Base-by-base conservation (phyloP, 1,140 invertebrate genomes). In the Drepana arcuata region DNA sequence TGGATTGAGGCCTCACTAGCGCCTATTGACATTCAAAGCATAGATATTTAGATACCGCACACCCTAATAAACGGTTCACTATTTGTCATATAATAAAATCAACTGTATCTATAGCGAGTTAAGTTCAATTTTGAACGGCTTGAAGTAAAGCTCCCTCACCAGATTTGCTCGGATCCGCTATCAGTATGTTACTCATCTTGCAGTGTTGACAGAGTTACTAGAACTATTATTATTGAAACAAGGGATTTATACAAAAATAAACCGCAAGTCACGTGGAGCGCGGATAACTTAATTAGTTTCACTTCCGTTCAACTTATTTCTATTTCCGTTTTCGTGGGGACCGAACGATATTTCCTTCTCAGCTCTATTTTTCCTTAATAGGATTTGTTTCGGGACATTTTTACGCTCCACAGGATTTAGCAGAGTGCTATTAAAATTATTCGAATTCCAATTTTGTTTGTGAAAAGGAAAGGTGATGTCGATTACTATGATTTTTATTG, bases 251-350 rank as follows among this genome's bases (percentile, higher is more conserved):
- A 74, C 73, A 51, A 81, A 81, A 81, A 77, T 78, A 77, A 63
- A 64, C 75, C 68, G 59, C 70, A 63, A 73, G 45, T 54, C 48
- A 57, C 54, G 47, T 50, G 59, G 55, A 67, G 53, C 64, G 71
- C 51, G 68, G 73, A 78, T 81, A 81, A 77, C 68, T 77, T 81
- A 81, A 81, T 81, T 81, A 81, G 71, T 75, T 75, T 69, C 64
- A 79, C 72, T 81, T 81, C 77, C 77, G 71, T 71, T 75, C 60
- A 38, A 55, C 53, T 64, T 77, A 74, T 77, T 77, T 77, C 77
- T 81, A 81, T 71, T 81, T 81, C 77, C 73, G 77, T 65, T 72
- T 70, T 66, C 48, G 57, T 68, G 59, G 64, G 67, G 63, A 60
- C 48, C 49, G 59, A 54, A 48, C 41, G 69, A 48, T 69, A 63